A percentile compares a stretch with the other conserved stretches of the same genome.
phyloP scores from a whole-genome alignment of 37 sponge, comb jelly and placozoan genomes.

The Trichoplax adhaerens region DNA sequence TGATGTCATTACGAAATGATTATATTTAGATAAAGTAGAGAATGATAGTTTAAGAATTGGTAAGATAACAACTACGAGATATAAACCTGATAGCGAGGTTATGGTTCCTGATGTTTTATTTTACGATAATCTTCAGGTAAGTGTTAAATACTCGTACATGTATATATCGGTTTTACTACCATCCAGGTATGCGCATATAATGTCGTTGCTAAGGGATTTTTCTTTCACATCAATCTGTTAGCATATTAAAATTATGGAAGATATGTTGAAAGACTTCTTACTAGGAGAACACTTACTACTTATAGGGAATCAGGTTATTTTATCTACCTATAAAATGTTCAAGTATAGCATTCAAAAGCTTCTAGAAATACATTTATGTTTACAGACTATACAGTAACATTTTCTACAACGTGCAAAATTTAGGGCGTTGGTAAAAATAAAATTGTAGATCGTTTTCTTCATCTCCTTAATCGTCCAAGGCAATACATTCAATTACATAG shows the following conservation, averaged over 20 bases:
- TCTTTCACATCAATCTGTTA: conserved; percentile 7
- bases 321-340: background rate
- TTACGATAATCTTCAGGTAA: conserved; percentile 61
- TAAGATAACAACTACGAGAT: conserved; percentile 7
- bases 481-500: conserved; percentile 83
- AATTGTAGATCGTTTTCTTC: conserved; percentile 61
- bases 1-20: background rate
- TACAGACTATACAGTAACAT: too few relatives aligned
- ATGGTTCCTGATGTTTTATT: conserved; percentile 61
- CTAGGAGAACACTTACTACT: conserved; percentile 69
- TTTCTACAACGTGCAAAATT: too few relatives aligned
- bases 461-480: conserved; percentile 57
- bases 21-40: conserved; percentile 11
- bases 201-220: background rate
- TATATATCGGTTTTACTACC: too few relatives aligned
- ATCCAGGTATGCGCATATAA: background rate
- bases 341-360: background rate
- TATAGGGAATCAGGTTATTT: conserved; percentile 59
- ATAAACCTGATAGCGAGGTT: conserved; percentile 14
- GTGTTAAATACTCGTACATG: background rate
- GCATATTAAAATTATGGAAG: conserved; percentile 55
- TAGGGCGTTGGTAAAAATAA: conserved; percentile 95
- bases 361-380: background rate
- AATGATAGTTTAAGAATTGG: conserved; percentile 39
- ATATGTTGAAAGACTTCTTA: conserved; percentile 42